phyloP scores from a whole-genome alignment of 2,113 vertebrate species.

The Crotophaga sulcirostris region DNA sequence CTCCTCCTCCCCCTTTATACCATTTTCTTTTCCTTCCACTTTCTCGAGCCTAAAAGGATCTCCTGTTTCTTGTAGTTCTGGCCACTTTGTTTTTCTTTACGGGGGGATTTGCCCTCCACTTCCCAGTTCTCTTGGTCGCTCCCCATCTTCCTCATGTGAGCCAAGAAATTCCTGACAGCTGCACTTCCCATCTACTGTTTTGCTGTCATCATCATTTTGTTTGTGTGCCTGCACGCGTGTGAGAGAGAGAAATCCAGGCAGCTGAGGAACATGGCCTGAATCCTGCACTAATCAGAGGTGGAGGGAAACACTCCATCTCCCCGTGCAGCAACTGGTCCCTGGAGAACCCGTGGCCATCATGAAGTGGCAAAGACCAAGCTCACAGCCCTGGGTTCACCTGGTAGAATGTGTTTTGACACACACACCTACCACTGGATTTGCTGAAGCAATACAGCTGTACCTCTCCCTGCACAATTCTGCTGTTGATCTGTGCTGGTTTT shows the following conservation, averaged over 20 bases:
- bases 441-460: neutral
- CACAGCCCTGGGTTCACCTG: neutral
- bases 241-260: neutral
- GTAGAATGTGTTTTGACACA: neutral
- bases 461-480: neutral
- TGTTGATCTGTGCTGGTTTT: neutral
- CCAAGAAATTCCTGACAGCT: neutral
- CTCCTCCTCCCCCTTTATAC: neutral
- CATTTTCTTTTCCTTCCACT: neutral
- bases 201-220: neutral
- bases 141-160: neutral
- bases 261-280: neutral
- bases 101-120: neutral
- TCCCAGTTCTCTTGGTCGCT: neutral
- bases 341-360: rapidly evolving
- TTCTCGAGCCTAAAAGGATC: neutral
- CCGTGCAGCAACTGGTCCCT: neutral
- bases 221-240: neutral
- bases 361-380: rapidly evolving
- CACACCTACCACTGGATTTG: neutral
- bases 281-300: neutral
- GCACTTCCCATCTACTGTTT: neutral
- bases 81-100: neutral
- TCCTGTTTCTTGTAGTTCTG: neutral
- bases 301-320: neutral